Evolutionary conservation across 2,113 vertebrate species (phyloP).

Genomic region (Sitta europaea): DNA sequence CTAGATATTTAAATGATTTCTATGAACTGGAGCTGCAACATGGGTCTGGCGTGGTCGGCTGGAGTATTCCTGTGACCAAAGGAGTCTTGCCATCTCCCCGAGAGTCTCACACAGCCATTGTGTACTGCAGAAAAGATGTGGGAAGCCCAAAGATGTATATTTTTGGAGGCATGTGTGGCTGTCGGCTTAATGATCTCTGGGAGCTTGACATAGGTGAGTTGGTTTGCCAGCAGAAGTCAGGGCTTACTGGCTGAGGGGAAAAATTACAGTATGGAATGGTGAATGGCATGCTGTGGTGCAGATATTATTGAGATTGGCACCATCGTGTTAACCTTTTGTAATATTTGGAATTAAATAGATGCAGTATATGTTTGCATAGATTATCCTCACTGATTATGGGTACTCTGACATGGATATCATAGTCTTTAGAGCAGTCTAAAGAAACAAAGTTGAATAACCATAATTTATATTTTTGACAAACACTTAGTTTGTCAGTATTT

Average conservation of each 20-base stretch:
- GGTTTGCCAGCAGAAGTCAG: neutral
- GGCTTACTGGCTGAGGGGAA: neutral
- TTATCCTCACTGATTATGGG: neutral
- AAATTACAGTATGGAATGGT: neutral
- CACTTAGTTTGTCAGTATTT: neutral
- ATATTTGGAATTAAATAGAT: neutral
- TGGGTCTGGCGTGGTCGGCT: slow-evolving; percentile 87
- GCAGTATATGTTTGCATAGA: neutral
- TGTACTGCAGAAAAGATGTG: slow-evolving; percentile 77
- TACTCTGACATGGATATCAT: neutral
- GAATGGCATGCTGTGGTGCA: neutral
- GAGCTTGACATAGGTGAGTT: slow-evolving; percentile 90
- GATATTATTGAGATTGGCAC: neutral
- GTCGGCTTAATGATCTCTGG: slow-evolving; percentile 91
- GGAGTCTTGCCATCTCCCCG: slow-evolving; percentile 84
- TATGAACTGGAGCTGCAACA: slow-evolving; percentile 93
- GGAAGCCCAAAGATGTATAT: slow-evolving; percentile 87
- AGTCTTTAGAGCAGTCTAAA: neutral
- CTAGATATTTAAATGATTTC: slow-evolving; percentile 91
- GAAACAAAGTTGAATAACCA: neutral
- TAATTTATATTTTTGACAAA: neutral
- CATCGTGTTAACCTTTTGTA: neutral
- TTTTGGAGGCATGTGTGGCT: slow-evolving; percentile 95
- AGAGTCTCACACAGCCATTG: slow-evolving; percentile 90
- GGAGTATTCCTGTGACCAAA: slow-evolving; percentile 89